These are phyloP conservation scores for Dermatemys mawii DNA, from an alignment of 2,113 vertebrate species.

Conservation along the genomic window DNA sequence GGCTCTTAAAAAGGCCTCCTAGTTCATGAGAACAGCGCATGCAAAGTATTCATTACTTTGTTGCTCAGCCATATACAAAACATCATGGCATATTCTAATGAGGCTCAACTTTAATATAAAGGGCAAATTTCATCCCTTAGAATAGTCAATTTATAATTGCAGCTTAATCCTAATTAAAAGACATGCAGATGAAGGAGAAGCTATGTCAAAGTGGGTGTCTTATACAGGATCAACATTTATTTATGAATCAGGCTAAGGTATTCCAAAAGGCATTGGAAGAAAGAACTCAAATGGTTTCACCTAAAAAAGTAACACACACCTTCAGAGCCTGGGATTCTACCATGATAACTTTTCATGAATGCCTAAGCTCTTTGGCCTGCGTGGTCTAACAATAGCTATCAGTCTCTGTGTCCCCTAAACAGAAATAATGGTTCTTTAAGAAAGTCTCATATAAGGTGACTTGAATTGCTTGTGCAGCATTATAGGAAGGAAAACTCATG, in stretches of 20 bases:
- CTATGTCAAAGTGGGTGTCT: neutral
- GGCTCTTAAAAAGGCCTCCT: neutral
- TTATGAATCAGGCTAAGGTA: neutral
- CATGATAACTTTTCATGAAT: neutral
- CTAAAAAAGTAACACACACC: neutral
- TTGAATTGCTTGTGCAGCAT: neutral
- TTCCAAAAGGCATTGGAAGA: neutral
- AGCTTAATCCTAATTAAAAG: neutral
- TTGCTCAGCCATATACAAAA: neutral
- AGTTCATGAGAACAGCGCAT: neutral
- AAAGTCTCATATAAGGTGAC: neutral
- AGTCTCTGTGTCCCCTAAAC: neutral
- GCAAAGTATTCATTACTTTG: neutral
- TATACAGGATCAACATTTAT: neutral
- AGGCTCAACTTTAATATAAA: neutral
- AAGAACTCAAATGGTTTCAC: neutral
- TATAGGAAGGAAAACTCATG: neutral
- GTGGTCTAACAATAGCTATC: neutral
- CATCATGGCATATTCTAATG: neutral
- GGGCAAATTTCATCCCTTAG: neutral
- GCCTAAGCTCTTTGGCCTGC: neutral
- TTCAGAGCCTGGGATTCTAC: neutral
- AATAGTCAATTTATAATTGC: neutral
- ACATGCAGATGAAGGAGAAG: neutral
- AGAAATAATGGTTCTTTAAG: neutral